A percentile compares a stretch with the other conserved stretches of the same genome.
Evolutionary conservation across 2,113 vertebrate species (phyloP).

Genomic region (Gallinago paraguaiae): DNA sequence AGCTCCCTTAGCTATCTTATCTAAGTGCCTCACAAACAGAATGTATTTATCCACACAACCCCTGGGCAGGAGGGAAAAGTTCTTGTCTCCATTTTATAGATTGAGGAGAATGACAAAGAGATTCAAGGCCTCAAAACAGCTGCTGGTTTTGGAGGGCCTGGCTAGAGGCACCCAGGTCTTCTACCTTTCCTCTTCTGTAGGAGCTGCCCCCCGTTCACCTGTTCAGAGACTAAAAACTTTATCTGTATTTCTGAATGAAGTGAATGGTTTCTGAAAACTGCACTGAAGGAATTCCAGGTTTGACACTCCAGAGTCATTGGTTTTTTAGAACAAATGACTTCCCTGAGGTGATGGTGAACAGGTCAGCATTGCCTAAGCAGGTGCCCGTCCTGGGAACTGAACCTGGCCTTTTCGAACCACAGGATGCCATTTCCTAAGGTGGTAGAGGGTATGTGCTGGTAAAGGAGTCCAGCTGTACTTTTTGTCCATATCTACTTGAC

Average conservation of each 20-base stretch:
- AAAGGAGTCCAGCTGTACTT: neutral
- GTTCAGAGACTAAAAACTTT: neutral
- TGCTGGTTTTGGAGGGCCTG: neutral
- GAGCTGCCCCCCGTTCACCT: neutral
- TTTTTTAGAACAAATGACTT: neutral
- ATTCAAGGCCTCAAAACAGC: neutral
- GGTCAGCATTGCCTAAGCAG: neutral
- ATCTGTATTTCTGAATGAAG: neutral
- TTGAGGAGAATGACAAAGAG: constrained; percentile 12
- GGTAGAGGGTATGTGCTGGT: neutral
- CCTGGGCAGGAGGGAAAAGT: neutral
- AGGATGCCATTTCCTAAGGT: neutral
- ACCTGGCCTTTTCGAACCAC: neutral
- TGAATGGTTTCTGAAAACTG: neutral
- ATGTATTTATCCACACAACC: constrained; percentile 19
- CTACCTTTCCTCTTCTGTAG: neutral
- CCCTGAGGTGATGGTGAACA: neutral
- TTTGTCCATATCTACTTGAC: neutral
- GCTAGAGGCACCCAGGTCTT: neutral
- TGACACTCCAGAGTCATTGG: neutral
- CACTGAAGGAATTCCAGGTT: neutral
- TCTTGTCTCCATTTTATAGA: constrained; percentile 35
- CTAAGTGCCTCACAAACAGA: constrained; percentile 50
- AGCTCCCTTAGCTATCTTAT: constrained; percentile 57
- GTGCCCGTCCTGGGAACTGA: neutral